A percentile compares a stretch with the other conserved stretches of the same genome.
Evolutionary conservation across 2,888 invertebrate genomes (phyloP).

Genomic region (Orthosia gracilis): DNA sequence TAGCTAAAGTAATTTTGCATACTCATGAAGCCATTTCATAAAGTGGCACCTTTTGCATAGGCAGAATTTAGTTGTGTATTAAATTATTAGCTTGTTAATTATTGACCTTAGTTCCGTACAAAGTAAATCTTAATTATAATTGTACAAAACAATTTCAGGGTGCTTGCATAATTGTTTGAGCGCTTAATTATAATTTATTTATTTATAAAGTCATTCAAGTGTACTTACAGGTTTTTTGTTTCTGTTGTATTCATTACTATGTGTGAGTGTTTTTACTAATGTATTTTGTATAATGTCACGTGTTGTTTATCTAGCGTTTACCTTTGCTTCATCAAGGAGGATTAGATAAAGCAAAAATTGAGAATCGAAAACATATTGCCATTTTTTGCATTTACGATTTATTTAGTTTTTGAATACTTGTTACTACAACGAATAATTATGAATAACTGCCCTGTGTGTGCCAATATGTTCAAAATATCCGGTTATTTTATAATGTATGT

Average conservation of each 20-base stretch:
- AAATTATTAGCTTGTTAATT: conserved; percentile 58
- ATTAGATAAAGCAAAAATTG: conserved; percentile 74
- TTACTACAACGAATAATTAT: conserved; percentile 80
- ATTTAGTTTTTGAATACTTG: conserved; percentile 82
- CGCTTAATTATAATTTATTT: conserved; percentile 83
- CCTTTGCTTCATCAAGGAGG: conserved; percentile 74
- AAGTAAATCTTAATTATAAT: conserved; percentile 56
- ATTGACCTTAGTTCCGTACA: conserved; percentile 55
- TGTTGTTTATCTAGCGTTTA: conserved; percentile 73
- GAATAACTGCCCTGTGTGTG: conserved; percentile 81
- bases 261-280: conserved; percentile 81
- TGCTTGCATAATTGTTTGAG: conserved; percentile 86
- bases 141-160: conserved; percentile 48
- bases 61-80: conserved; percentile 51
- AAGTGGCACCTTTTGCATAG: conserved; percentile 40
- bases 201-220: conserved; percentile 77
- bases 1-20: conserved; percentile 43
- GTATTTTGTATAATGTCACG: conserved; percentile 72
- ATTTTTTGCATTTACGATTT: conserved; percentile 90
- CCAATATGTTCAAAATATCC: conserved; percentile 76
- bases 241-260: conserved; percentile 76
- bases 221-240: conserved; percentile 79
- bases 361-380: conserved; percentile 86
- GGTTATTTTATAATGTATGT: conserved; percentile 26
- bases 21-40: conserved; percentile 34